phyloP scores from a whole-genome alignment of 2,888 invertebrate genomes.

The Trachelus iudaicus region DNA sequence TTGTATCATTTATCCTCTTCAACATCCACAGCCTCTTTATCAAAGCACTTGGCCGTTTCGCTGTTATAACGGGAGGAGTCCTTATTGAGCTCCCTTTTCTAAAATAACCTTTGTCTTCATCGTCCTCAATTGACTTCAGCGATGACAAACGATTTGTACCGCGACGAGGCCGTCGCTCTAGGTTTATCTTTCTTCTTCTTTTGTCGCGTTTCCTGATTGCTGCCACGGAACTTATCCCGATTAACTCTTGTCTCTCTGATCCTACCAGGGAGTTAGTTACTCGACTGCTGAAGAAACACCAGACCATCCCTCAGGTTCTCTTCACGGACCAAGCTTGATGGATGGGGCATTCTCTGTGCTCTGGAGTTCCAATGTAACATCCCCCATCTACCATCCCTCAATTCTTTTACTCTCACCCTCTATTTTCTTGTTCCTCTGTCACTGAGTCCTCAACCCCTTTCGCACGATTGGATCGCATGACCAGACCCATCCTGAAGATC shows the following conservation, averaged over 20 bases:
- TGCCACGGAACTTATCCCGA: background rate
- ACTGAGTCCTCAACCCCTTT: background rate
- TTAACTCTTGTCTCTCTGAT: background rate
- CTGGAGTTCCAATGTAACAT: background rate
- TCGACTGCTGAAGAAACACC: background rate
- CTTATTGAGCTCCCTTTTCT: background rate
- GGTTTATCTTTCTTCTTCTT: conserved; percentile 12
- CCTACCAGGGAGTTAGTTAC: background rate
- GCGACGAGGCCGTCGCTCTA: background rate
- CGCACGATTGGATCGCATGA: background rate
- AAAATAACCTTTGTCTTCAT: conserved; percentile 13
- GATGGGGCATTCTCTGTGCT: background rate
- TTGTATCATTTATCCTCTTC: background rate
- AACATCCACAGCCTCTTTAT: background rate
- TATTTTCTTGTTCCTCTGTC: background rate
- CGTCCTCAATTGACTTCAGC: conserved; percentile 19
- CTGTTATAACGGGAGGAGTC: background rate
- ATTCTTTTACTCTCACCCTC: background rate
- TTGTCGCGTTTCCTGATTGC: conserved; percentile 9
- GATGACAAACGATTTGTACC: conserved; percentile 18
- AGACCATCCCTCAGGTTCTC: background rate
- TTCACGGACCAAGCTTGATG: background rate
- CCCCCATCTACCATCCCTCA: background rate
- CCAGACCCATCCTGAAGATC: background rate
- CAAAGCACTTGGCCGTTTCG: background rate